A percentile compares a stretch with the other conserved stretches of the same genome.
These are phyloP conservation scores for Xanthorhoe designata DNA, from an alignment of 2,888 invertebrate species.

Conservation along the genomic window DNA sequence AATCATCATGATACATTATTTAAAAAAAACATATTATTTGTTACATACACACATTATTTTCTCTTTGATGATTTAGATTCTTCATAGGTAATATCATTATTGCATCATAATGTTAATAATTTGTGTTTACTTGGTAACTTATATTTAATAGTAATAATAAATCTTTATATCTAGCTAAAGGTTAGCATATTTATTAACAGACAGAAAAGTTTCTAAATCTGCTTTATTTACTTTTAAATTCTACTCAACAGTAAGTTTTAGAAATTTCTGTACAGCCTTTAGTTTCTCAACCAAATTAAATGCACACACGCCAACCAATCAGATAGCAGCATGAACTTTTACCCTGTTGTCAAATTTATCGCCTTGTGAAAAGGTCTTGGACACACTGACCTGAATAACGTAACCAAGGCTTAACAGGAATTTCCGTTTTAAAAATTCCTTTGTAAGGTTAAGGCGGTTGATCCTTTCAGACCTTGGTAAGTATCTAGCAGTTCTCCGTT, in stretches of 20 bases:
- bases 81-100: too few species aligned
- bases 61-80: not conserved
- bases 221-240: not conserved
- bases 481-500: not conserved
- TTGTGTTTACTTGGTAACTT: too few species aligned
- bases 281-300: slow-evolving; percentile 17
- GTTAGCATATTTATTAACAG: too few species aligned
- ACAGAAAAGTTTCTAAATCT: too few species aligned
- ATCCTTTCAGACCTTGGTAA: not conserved
- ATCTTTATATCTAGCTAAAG: too few species aligned
- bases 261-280: slow-evolving; percentile 19
- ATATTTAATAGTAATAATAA: too few species aligned
- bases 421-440: slow-evolving; percentile 43
- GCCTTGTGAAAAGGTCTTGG: slow-evolving; percentile 43
- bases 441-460: slow-evolving; percentile 15
- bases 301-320: slow-evolving; percentile 17
- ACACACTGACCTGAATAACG: slow-evolving; percentile 43
- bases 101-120: too few species aligned
- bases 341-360: slow-evolving; percentile 42
- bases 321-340: slow-evolving; percentile 36
- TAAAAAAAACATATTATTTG: slow-evolving; percentile 13
- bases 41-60: not conserved
- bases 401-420: slow-evolving; percentile 41
- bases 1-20: slow-evolving; percentile 20
- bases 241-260: slow-evolving; percentile 5